Evolutionary conservation across 2,113 vertebrate genomes (phyloP).

Genomic region (Nycticebus coucang): DNA sequence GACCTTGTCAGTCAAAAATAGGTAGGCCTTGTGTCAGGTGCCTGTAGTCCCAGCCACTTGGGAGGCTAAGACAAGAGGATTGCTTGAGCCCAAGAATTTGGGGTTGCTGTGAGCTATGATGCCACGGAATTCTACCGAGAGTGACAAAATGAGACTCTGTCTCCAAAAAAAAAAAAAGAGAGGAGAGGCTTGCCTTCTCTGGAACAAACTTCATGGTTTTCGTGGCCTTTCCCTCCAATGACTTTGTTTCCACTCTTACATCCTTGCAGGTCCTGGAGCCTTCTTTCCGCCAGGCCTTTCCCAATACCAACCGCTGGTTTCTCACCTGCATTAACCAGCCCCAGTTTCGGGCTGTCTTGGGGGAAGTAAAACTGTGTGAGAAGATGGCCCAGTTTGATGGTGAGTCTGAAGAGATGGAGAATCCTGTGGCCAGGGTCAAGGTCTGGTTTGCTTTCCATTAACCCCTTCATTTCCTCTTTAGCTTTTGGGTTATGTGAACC

Average conservation of each 20-base stretch:
- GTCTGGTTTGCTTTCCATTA: background rate
- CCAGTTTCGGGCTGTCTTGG: constrained; percentile 91
- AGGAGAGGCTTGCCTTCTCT: background rate
- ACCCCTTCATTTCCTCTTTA: background rate
- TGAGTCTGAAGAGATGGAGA: constrained; percentile 70
- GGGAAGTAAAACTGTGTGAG: constrained; percentile 94
- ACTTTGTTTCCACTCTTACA: background rate
- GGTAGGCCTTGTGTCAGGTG: no score
- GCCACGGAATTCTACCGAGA: no score
- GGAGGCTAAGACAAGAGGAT: no score
- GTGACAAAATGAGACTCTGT: no score
- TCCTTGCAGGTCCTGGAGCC: constrained; percentile 91
- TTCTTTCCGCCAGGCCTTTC: constrained; percentile 91
- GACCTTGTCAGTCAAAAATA: no score
- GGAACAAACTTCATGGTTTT: background rate
- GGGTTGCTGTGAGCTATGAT: no score
- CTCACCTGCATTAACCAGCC: constrained; percentile 93
- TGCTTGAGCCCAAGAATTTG: no score
- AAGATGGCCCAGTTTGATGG: constrained; percentile 97
- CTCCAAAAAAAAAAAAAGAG: background rate
- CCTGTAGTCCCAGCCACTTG: no score
- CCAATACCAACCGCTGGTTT: constrained; percentile 94
- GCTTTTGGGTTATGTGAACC: background rate
- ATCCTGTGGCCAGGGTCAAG: accelerated
- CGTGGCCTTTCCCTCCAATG: background rate